Conservation (phyloP, 1,140 invertebrate species). For the Melanaphis sacchari region DNA sequence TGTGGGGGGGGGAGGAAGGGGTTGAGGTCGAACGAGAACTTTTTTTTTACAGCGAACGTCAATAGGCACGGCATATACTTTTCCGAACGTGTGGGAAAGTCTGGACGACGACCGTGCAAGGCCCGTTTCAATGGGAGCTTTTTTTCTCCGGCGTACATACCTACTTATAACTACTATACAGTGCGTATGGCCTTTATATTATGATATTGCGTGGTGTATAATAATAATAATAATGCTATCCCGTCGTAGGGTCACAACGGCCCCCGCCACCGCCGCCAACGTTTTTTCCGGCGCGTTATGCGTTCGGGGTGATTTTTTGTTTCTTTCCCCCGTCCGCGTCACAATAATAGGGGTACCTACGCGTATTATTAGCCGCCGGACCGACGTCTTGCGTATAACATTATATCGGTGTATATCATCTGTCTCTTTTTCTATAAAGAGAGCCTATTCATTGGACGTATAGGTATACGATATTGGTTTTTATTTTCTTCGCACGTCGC, state of each 20-base stretch:
- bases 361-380: neutral
- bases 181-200: too few relatives aligned
- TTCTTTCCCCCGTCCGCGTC: neutral
- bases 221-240: neutral
- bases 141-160: too few relatives aligned
- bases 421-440: neutral
- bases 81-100: too few relatives aligned
- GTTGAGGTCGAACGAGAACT: too few relatives aligned
- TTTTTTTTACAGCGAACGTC: too few relatives aligned
- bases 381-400: neutral
- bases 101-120: too few relatives aligned
- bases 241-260: neutral
- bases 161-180: too few relatives aligned
- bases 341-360: neutral
- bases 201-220: too few relatives aligned
- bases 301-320: neutral
- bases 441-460: neutral
- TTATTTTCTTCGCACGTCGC: conserved; percentile 5
- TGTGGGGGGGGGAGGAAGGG: too few relatives aligned
- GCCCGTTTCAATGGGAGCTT: too few relatives aligned
- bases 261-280: too few relatives aligned
- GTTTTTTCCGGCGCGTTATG: neutral
- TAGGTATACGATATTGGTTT: neutral
- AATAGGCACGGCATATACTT: too few relatives aligned
- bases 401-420: neutral